Evolutionary conservation across 2,113 vertebrate genomes (phyloP).

Genomic region (Neofelis nebulosa): DNA sequence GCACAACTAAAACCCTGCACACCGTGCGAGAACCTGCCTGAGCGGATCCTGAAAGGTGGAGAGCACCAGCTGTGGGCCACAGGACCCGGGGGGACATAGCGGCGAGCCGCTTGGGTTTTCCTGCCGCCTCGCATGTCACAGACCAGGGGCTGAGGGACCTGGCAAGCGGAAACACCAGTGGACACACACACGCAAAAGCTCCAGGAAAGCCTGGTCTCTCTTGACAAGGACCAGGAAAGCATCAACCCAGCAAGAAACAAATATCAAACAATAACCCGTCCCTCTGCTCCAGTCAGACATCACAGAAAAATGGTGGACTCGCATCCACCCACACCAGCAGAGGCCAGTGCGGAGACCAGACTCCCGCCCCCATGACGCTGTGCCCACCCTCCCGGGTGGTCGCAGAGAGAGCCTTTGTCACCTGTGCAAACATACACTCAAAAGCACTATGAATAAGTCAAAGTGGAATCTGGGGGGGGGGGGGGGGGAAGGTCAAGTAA

Average conservation of each 20-base stretch:
- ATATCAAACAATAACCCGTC: too few relatives aligned
- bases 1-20: too few relatives aligned
- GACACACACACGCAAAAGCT: not conserved
- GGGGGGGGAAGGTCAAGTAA: not conserved
- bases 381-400: too few relatives aligned
- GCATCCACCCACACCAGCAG: not conserved
- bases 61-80: not conserved
- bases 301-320: not conserved
- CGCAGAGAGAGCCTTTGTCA: not conserved
- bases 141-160: not conserved
- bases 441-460: not conserved
- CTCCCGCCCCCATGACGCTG: not conserved
- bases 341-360: not conserved
- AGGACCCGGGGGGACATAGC: too few relatives aligned
- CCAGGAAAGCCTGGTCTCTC: not conserved
- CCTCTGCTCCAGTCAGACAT: not conserved
- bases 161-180: not conserved
- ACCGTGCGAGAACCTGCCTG: accelerated
- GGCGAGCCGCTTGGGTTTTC: not conserved
- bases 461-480: not conserved
- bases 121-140: not conserved
- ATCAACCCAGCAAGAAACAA: not conserved
- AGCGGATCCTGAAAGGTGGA: not conserved
- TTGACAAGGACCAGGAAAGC: not conserved
- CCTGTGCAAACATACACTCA: not conserved